Evolutionary conservation across 2,797 vertebrate species (phyloP).

Genomic region (Lophura swinhoii): DNA sequence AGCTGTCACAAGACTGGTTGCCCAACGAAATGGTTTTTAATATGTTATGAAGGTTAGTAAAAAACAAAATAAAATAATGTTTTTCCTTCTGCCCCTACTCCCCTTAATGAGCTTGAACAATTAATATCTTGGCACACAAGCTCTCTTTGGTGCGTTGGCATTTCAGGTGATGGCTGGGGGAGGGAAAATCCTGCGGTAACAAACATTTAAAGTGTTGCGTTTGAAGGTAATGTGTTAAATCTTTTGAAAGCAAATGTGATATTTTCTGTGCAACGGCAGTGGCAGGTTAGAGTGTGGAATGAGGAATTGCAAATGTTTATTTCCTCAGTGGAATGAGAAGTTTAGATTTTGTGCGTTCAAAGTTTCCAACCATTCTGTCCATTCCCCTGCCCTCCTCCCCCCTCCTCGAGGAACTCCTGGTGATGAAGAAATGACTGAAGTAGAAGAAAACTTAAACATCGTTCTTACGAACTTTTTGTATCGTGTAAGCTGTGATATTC

Average conservation of each 20-base stretch:
- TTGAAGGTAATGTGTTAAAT: constrained; percentile 49
- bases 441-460: constrained; percentile 35
- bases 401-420: neutral
- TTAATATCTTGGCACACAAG: constrained; percentile 56
- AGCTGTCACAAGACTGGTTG: constrained; percentile 72
- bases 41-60: constrained; percentile 76
- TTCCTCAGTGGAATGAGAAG: constrained; percentile 38
- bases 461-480: constrained; percentile 28
- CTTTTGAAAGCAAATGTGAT: constrained; percentile 59
- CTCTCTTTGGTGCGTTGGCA: neutral
- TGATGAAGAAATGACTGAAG: constrained; percentile 11
- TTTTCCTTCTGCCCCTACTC: constrained; percentile 29
- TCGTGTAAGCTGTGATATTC: neutral
- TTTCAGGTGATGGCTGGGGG: constrained; percentile 28
- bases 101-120: constrained; percentile 51
- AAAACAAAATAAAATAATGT: constrained; percentile 35
- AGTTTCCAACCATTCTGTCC: constrained; percentile 57
- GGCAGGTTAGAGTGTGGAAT: neutral
- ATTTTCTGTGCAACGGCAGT: constrained; percentile 28
- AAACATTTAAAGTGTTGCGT: constrained; percentile 46
- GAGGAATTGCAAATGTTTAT: constrained; percentile 19
- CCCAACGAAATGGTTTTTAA: constrained; percentile 74
- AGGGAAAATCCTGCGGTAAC: constrained; percentile 26
- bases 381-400: neutral
- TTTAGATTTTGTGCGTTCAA: constrained; percentile 31